Base-by-base conservation (phyloP, 2,113 vertebrate species). In the Spheniscus mendiculus region DNA sequence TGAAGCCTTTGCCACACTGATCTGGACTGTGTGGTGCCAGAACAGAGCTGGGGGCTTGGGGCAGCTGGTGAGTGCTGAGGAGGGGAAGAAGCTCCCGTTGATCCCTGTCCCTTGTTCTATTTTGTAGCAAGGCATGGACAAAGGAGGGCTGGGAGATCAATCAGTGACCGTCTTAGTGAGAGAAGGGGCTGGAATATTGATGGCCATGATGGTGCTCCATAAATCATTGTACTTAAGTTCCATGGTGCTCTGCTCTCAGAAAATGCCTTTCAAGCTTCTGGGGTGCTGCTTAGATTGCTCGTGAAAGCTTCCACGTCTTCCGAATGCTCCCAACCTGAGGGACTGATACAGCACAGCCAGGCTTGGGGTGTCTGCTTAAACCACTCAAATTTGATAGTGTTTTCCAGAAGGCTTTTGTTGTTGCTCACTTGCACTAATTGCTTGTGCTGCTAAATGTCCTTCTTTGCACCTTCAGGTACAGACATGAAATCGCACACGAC, bases 401-500 rank as follows among this genome's bases (percentile, higher is more conserved):
- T 79, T 89, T 44, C 45, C 38, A 53, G 74, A 10, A 74, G 17
- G 25, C 26, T 66, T 49, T 63, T 69, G 23, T 27, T 32, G 11
- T 36, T 61, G 22, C n/a, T 89, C 49, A 2, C 58, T 53, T 56
- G 36, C 63, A 8, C 15, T 49, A 0, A 21, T 36, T 38, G 22
- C 40, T 91, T 50, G 67, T 81, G 62, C 83, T 89, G 61, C 34
- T 84, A 38, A 81, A 42, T 11, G 11, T 59, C 58, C 89, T 56
- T 42, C 79, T 95, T 15, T 62, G 10, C 76, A 25, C 84, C 92
- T 83, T 65, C 94, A 99, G 99, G 96, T 99, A 99, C 97, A 98
- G 99, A 38, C 99, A 99, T 95, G 99, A 99, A 97, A 99, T 99
- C 8, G 99, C 99, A 88, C 99, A 99, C 4, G 99, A 99, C 8